A percentile compares a stretch with the other conserved stretches of the same genome.
phyloP scores from a whole-genome alignment of 1,140 invertebrate species.

The Propsilocerus akamusi region DNA sequence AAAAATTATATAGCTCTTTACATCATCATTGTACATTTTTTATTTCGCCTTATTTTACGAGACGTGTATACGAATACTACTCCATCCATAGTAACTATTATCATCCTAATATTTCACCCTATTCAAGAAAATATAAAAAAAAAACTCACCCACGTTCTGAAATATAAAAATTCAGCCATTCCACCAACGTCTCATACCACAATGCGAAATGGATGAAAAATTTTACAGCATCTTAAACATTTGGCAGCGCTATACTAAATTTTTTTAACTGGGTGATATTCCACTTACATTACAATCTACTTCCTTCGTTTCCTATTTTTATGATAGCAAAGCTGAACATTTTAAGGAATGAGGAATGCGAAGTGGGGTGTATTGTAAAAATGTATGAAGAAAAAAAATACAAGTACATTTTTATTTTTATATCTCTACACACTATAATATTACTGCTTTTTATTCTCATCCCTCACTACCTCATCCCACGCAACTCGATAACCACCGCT shows the following conservation, averaged over 20 bases:
- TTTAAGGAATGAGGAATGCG: too few relatives aligned
- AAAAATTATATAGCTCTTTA: conserved; percentile 4
- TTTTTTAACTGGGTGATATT: too few relatives aligned
- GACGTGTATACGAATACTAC: neutral
- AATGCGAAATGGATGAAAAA: neutral
- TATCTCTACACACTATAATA: conserved; percentile 2
- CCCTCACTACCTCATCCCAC: neutral
- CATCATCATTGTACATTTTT: conserved; percentile 4
- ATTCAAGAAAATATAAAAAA: conserved; percentile 1
- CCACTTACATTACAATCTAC: too few relatives aligned
- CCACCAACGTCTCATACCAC: too few relatives aligned
- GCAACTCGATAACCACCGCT: neutral
- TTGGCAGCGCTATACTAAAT: too few relatives aligned
- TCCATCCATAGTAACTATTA: neutral
- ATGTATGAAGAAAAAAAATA: neutral
- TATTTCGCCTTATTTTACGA: neutral
- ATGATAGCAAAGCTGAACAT: too few relatives aligned
- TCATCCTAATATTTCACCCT: conserved; percentile 4
- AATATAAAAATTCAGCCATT: too few relatives aligned
- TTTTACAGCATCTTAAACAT: conserved; percentile 3
- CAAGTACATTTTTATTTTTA: neutral
- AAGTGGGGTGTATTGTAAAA: too few relatives aligned
- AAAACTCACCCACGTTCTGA: neutral
- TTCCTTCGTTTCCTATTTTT: too few relatives aligned
- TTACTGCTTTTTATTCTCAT: neutral